phyloP scores from a whole-genome alignment of 2,113 vertebrate species.

The Lethenteron reissneri region DNA sequence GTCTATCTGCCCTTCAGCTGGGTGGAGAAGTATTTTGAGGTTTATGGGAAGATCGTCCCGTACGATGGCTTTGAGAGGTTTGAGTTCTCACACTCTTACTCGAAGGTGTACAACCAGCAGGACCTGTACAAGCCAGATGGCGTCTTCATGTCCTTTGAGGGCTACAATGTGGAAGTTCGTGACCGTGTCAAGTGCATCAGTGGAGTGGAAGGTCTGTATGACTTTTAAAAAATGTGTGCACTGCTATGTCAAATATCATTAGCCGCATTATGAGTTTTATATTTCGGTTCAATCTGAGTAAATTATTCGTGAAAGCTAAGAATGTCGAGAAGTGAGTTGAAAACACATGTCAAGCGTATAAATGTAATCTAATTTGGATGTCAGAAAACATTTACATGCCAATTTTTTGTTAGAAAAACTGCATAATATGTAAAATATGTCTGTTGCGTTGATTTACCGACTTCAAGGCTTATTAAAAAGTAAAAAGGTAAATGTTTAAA shows the following conservation, averaged over 20 bases:
- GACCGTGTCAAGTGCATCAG: constrained; percentile 96
- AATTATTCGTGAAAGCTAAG: no score
- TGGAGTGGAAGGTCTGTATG: constrained; percentile 61
- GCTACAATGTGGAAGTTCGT: constrained; percentile 89
- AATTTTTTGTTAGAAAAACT: no score
- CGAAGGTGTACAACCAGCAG: constrained; percentile 70
- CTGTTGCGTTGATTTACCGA: no score
- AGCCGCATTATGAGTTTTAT: no score
- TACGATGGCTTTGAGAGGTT: constrained; percentile 71
- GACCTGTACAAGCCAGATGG: constrained; percentile 71
- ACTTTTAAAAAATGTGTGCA: neutral
- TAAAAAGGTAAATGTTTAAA: no score
- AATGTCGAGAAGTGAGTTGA: no score
- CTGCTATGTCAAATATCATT: neutral
- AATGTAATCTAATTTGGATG: no score
- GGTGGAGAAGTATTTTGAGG: constrained; percentile 90
- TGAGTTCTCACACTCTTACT: constrained; percentile 96
- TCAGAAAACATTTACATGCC: no score
- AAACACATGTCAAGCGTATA: no score
- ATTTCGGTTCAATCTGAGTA: no score
- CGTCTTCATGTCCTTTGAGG: constrained; percentile 98
- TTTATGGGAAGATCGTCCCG: constrained; percentile 65
- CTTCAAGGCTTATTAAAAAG: no score
- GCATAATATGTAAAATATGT: no score
- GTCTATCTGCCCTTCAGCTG: constrained; percentile 79